Percentiles rank a stretch among this genome's conserved stretches.
phyloP scores from a whole-genome alignment of 2,888 invertebrate species.

The Synanthedon vespiformis region DNA sequence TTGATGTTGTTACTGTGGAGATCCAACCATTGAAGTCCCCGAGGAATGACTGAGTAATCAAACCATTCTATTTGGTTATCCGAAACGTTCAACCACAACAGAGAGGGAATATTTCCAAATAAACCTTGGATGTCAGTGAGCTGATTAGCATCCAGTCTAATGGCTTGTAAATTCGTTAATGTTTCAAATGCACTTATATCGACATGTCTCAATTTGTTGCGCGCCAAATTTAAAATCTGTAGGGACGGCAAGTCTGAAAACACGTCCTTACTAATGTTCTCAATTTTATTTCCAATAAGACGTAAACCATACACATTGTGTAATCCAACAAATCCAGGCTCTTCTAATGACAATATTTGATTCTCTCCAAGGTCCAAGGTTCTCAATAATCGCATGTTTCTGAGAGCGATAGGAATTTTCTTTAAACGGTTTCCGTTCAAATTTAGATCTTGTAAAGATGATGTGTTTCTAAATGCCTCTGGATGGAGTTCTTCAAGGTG shows the following conservation, averaged over 20 bases:
- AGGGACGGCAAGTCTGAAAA: conserved; percentile 83
- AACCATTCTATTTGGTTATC: conserved; percentile 91
- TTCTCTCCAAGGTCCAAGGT: conserved; percentile 94
- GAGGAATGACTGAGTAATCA: conserved; percentile 87
- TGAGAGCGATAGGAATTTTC: conserved; percentile 82
- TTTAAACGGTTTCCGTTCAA: conserved; percentile 88
- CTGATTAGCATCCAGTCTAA: conserved; percentile 87
- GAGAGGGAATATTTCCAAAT: conserved; percentile 84
- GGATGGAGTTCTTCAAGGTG: conserved; percentile 85
- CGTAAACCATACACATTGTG: conserved; percentile 88
- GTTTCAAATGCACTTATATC: conserved; percentile 86
- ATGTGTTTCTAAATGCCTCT: conserved; percentile 91
- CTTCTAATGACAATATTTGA: conserved; percentile 82
- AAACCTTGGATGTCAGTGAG: conserved; percentile 85
- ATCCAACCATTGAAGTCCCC: conserved; percentile 88
- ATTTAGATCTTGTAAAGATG: conserved; percentile 90
- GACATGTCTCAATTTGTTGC: conserved; percentile 83
- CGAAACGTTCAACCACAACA: conserved; percentile 91
- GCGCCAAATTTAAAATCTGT: conserved; percentile 88
- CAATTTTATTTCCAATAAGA: conserved; percentile 88
- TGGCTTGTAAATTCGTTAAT: conserved; percentile 84
- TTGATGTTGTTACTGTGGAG: conserved; percentile 87
- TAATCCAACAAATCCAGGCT: conserved; percentile 86
- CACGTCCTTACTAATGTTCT: conserved; percentile 83
- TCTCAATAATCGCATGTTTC: conserved; percentile 86